Evolutionary conservation across 2,888 invertebrate genomes (phyloP), one percentile per base, ranked within the genome.

Genomic region (Rhabditoides inermis): DNA sequence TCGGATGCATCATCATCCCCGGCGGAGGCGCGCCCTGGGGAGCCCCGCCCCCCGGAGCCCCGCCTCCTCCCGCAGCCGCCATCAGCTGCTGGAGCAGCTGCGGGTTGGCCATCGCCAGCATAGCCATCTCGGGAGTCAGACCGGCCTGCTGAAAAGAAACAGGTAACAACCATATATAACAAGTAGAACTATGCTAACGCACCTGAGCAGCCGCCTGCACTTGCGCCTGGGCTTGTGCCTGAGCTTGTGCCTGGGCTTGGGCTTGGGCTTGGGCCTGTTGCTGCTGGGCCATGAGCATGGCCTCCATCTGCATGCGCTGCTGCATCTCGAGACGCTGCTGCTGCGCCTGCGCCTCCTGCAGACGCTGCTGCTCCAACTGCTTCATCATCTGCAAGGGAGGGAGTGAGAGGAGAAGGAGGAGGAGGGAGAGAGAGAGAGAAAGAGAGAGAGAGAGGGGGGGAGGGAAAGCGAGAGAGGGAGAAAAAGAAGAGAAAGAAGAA

Each of bases 251-350:
- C 22, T 35, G 35, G 10, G 36, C 46, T 3, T 32, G 35, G 12
- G 46, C 46, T 23, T 46, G 53, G 35, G 40, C 18, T 26, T 53
- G 42, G 40, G 7, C 10, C 20, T 18, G 18, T 37, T 53, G 53
- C 42, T 42, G 22, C 28, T 53, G 42, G 20, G 41, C 28, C 23
- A 48, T 22, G n/a, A 39, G 42, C 49, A 54, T 44, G 22, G n/a
- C 25, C 5, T 27, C 30, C 12, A 15, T 50, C 12, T n/a, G 35
- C 35, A 32, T 10, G 12, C n/a, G 35, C 12, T 10, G 10, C n/a
- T 10, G n/a, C 35, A 32, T n/a, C 35, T 32, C 35, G 12, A 32
- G 35, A 10, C 35, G 35, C 35, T 37, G 20, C 46, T 41, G 3
- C 37, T 26, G 28, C 22, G 15, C 15, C 25, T 32, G 12, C n/a